Base-by-base conservation (phyloP, 2,797 vertebrate genomes). In the Mus spretus region DNA sequence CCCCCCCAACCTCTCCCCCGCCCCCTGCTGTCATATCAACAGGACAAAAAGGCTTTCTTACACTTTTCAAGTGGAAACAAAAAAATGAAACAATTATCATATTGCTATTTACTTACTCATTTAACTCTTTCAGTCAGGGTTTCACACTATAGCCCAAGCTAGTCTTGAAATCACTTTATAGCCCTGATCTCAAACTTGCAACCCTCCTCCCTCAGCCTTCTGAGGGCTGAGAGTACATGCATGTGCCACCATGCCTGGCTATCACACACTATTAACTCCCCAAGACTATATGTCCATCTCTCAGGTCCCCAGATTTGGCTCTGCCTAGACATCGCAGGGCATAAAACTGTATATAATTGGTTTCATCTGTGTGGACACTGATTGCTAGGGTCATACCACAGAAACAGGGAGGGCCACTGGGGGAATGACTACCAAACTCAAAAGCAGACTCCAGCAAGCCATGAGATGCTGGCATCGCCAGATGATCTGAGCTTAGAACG, bases 61-160 rank as follows among this genome's bases (percentile, higher is more conserved):
- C 34, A 89, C 17, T 40, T 80, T 92, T 83, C 74, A 93, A 89
- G 88, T 24, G 34, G 57, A 92, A 91, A 89, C 14, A 74, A 89
- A 84, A 89, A 65, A 84, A 28, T 19, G 15, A 6, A 96, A 65
- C 50, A 50, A 89, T 78, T 57, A 89, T 55, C 47, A 72, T 63
- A 22, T n/a, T 90, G 74, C 40, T 63, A n/a, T n/a, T 61, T 78
- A 61, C 31, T 78, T 15, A 63, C 50, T 63, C 28, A n/a, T 50
- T 53, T 37, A 63, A 26, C 10, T 34, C 47, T n/a, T 44, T n/a
- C 31, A 28, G 47, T 28, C 22, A 47, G 10, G 22, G 75, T 37
- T 44, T 79, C 17, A 65, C 22, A 37, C 59, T 53, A 34, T 47
- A 90, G 59, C 20, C 88, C 44, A 65, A 40, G 31, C 57, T 63